phyloP scores from a whole-genome alignment of 2,797 vertebrate species.

The Linurgus olivaceus region DNA sequence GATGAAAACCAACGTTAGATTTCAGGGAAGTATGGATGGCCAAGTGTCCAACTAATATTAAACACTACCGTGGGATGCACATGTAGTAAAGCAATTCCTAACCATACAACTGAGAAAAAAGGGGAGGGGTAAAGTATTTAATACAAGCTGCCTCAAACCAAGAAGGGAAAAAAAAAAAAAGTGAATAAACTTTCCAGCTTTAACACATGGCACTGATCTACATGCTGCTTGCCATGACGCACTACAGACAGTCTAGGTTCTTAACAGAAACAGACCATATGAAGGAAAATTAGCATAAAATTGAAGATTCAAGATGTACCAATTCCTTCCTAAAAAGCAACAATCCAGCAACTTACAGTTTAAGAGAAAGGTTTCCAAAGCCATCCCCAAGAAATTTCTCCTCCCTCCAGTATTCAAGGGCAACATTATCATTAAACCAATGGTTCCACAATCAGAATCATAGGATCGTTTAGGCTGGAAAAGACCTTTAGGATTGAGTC shows the following conservation, averaged over 20 bases:
- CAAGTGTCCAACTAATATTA: not conserved
- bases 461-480: not conserved
- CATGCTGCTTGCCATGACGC: not conserved
- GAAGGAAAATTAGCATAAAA: constrained; percentile 50
- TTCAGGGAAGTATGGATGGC: not conserved
- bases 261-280: constrained; percentile 30
- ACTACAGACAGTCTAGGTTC: constrained; percentile 1
- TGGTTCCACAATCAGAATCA: not conserved
- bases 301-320: constrained; percentile 19
- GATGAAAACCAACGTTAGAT: not conserved
- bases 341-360: not conserved
- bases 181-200: constrained; percentile 12
- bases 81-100: not conserved
- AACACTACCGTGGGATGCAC: not conserved
- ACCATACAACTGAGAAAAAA: not conserved
- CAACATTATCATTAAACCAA: not conserved
- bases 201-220: constrained; percentile 38
- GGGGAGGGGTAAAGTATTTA: not conserved
- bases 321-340: not conserved
- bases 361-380: not conserved
- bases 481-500: not conserved
- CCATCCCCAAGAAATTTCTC: not conserved
- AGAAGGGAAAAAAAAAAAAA: not conserved
- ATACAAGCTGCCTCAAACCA: not conserved
- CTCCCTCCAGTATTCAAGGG: not conserved